Evolutionary conservation across 2,797 vertebrate species (phyloP).

Genomic region (Tapirus indicus): DNA sequence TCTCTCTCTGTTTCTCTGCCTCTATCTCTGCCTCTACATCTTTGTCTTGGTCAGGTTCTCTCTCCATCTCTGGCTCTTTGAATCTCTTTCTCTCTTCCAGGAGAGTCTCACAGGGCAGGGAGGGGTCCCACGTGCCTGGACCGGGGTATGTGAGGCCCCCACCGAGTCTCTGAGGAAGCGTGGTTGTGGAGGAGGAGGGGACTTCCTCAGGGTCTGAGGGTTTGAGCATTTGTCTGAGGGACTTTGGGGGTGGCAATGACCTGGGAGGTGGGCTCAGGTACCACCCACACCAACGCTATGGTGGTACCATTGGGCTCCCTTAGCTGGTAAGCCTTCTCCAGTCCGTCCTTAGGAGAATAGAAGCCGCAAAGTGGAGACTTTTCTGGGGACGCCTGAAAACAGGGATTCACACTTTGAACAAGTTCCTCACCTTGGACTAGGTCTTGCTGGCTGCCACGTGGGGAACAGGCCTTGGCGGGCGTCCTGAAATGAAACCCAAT

Average conservation of each 20-base stretch:
- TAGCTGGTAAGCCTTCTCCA: neutral
- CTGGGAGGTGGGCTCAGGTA: neutral
- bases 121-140: accelerated
- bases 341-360: neutral
- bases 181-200: neutral
- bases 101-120: neutral
- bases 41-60: neutral
- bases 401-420: neutral
- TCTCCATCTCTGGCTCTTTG: neutral
- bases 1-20: neutral
- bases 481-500: neutral
- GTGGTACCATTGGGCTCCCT: neutral
- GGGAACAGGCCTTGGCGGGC: neutral
- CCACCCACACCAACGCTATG: accelerated
- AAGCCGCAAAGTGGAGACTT: neutral
- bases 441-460: neutral
- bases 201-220: neutral
- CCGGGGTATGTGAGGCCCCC: accelerated
- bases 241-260: neutral
- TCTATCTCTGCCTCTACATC: neutral
- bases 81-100: neutral
- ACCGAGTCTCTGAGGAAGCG: neutral
- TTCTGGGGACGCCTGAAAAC: neutral
- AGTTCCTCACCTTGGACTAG: neutral
- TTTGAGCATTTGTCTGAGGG: neutral